Evolutionary conservation across 64 coral and sea anemone genomes (phyloP), one percentile per base, ranked within the genome.

Genomic region (Montipora foliosa): DNA sequence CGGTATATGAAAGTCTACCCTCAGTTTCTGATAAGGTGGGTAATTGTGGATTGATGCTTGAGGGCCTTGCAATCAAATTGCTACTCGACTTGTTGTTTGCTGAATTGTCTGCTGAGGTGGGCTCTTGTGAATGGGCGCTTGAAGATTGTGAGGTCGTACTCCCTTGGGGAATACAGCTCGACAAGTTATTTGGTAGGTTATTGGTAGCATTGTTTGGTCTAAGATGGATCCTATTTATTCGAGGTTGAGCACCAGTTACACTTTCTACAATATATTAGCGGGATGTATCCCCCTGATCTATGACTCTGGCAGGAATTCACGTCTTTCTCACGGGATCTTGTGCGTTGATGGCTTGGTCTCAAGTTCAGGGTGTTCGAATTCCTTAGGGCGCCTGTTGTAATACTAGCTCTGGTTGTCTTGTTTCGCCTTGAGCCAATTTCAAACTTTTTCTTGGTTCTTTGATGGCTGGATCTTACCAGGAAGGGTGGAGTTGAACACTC

Each of bases 401-500:
- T 57, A 57, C 2, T 57, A 57, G 53, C 3, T 57, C 53, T 57
- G 53, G 53, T 57, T 57, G 53, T 57, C 53, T 57, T 57, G 4
- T 57, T 11, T 57, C 53, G 11, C 53, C 0, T 57, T 57, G 11
- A 57, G 53, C 53, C 53, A 57, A 57, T 57, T 57, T 57, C 53
- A 8, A 57, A 57, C 53, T 57, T 57, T 11, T 57, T 57, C 53
- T 57, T 57, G 53, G 53, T 57, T 57, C 53, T 57, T 57, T 57
- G 53, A 57, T 57, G 53, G 53, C 53, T 57, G 53, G 53, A 57
- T 4, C 0, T 57, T 57, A 57, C 53, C 53, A 11, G 88, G 88
- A n/a, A 90, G 77, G 78, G 74, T 79, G 55, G 14, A 67, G 51
- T 90, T 90, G 44, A 78, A 90, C 47, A 75, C 37, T 78, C 24